Percentiles rank a stretch among this genome's conserved stretches.
Conservation (phyloP, 1,140 invertebrate genomes). For the Micrasema longulum region DNA sequence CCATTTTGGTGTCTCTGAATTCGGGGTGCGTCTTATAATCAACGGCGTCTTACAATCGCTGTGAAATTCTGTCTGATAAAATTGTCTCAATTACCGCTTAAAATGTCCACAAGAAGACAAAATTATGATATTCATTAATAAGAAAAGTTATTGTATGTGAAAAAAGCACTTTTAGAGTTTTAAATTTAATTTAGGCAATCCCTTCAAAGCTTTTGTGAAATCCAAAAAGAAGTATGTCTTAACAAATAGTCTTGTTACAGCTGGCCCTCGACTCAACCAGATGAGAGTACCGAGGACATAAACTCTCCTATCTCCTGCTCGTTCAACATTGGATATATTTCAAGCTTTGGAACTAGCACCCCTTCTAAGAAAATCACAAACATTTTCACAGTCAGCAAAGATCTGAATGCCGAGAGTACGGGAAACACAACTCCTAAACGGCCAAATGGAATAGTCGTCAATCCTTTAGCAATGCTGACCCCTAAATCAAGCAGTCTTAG, state of each 20-base stretch:
- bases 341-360: conserved; percentile 41
- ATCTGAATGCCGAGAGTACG: not conserved
- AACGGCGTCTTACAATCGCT: no score
- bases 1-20: no score
- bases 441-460: conserved; percentile 37
- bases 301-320: conserved; percentile 50
- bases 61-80: no score
- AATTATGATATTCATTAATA: no score
- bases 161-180: no score
- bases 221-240: no score
- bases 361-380: conserved; percentile 43
- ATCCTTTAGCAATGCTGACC: conserved; percentile 43
- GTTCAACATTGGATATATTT: conserved; percentile 51
- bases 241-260: conserved; percentile 36
- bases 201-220: no score
- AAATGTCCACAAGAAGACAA: no score
- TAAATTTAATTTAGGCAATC: no score
- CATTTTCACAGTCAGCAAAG: conserved; percentile 34
- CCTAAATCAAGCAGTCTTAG: conserved; percentile 32
- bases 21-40: no score
- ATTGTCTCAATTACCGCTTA: no score
- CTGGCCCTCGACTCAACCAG: conserved; percentile 40
- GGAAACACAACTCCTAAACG: conserved; percentile 6
- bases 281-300: conserved; percentile 34
- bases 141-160: no score